A percentile compares a stretch with the other conserved stretches of the same genome.
phyloP scores from a whole-genome alignment of 2,797 vertebrate species.

The Cottoperca gobio region DNA sequence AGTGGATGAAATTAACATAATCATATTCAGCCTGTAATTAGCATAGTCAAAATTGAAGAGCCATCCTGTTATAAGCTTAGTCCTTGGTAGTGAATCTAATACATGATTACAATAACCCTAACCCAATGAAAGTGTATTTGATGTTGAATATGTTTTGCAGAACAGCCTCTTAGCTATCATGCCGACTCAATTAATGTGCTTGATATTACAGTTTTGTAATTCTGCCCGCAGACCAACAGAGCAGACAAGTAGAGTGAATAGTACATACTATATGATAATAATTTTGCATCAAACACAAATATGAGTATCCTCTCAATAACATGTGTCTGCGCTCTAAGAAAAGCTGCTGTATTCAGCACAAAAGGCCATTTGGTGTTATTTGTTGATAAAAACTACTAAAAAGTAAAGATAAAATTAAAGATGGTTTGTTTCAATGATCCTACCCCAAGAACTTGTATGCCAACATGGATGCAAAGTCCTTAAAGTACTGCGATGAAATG shows the following conservation, averaged over 20 bases:
- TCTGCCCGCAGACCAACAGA: not conserved
- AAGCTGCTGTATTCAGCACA: too few relatives aligned
- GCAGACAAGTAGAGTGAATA: not conserved
- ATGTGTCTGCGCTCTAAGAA: too few relatives aligned
- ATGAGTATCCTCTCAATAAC: not conserved
- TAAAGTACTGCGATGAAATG: too few relatives aligned
- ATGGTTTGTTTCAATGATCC: too few relatives aligned
- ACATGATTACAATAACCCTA: constrained; percentile 11
- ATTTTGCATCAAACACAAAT: not conserved
- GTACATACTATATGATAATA: not conserved
- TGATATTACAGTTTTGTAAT: not conserved
- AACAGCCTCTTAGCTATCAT: not conserved
- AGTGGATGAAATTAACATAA: constrained; percentile 20
- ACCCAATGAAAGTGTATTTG: constrained; percentile 17
- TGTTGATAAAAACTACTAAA: too few relatives aligned
- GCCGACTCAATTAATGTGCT: constrained; percentile 4
- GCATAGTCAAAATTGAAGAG: constrained; percentile 7
- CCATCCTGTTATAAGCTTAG: not conserved
- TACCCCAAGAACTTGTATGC: too few relatives aligned
- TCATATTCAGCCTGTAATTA: constrained; percentile 7
- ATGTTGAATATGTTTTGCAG: constrained; percentile 14
- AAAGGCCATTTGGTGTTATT: too few relatives aligned
- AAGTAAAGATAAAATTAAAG: too few relatives aligned
- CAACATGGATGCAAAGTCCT: too few relatives aligned
- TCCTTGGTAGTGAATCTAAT: too few relatives aligned